These are phyloP conservation scores for Eucriotettix oculatus DNA, from an alignment of 2,888 invertebrate genomes.

Conservation along the genomic window DNA sequence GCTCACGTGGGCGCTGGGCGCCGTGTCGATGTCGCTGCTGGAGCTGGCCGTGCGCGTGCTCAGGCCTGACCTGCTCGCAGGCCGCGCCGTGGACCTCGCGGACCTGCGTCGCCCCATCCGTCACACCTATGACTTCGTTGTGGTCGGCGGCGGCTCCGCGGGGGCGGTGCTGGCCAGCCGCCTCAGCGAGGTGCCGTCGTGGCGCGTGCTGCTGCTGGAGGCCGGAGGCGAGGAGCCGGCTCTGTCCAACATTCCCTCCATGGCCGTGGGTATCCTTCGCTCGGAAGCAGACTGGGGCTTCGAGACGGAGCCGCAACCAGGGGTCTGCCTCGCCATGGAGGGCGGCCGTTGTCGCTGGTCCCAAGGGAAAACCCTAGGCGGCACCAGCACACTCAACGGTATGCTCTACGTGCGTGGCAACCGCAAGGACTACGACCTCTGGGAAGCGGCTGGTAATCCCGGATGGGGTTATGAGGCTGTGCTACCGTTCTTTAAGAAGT, in stretches of 20 bases:
- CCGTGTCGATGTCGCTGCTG: not conserved
- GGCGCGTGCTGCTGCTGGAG: conserved; percentile 15
- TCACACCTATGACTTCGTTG: conserved; percentile 10
- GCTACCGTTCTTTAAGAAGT: conserved; percentile 25
- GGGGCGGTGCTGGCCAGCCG: conserved; percentile 14
- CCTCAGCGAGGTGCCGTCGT: conserved; percentile 7
- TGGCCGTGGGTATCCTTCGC: conserved; percentile 11
- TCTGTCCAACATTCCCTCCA: conserved; percentile 11
- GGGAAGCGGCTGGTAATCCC: conserved; percentile 26
- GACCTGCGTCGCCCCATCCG: conserved; percentile 1
- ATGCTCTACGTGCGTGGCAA: conserved; percentile 31
- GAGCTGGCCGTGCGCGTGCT: conserved; percentile 3
- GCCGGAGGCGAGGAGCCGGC: conserved; percentile 14
- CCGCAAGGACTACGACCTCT: conserved; percentile 27
- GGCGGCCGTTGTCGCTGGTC: conserved; percentile 19
- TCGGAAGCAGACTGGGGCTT: conserved; percentile 19
- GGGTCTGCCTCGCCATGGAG: conserved; percentile 8
- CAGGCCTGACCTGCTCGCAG: conserved; percentile 5
- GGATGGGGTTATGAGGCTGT: conserved; percentile 30
- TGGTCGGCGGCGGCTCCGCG: conserved; percentile 14
- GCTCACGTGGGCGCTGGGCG: not conserved
- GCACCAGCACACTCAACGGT: conserved; percentile 29
- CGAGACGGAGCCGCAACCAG: conserved; percentile 13
- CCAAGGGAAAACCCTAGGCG: conserved; percentile 26
- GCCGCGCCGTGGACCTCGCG: not conserved